Base-by-base conservation (phyloP, 2,888 invertebrate genomes). In the Mellilla xanthometata region DNA sequence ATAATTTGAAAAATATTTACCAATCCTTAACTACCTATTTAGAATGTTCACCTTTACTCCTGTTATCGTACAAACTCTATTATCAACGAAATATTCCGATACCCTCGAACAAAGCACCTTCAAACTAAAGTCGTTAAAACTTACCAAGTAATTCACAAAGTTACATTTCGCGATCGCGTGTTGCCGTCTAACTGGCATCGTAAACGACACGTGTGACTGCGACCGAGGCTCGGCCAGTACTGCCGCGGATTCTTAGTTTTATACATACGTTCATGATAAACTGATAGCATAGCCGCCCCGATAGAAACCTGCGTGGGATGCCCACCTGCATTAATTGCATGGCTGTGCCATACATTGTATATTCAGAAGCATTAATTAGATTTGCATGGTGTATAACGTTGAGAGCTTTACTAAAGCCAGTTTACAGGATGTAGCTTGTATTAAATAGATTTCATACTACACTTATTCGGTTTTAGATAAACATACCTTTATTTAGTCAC, bases 201-300 rank as follows among this genome's bases (percentile, higher is more conserved):
- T 19, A n/a, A n/a, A 6, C 15, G 15, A 19, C 6, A 65, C 81
- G 81, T 72, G 65, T 64, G 60, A 53, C 50, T 49, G 58, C 54
- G 49, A 56, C 68, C 68, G 58, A 47, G 34, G 62, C 32, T 60
- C 63, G 60, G 50, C 28, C 49, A 54, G 41, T 58, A 72, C 72
- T 72, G 64, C 36, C 52, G 33, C 34, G 13, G 2, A 6, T 19
- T 19, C 15, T 5, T 19, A 19, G 3, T 2, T 15, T 15, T n/a
- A n/a, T n/a, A n/a, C n/a, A n/a, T 6, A 19, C 7, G 7, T 28
- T 24, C 39, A 10, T 58, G 59, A 59, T 59, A 59, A 55, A 53
- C 51, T 61, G 59, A 60, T 63, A 60, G 57, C 49, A 6, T 36
- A 6, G 9, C 23, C 26, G 11, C 26, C 7, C 8, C 24, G 24